These are phyloP conservation scores for Nephrotoma appendiculata DNA, from an alignment of 2,888 invertebrate species.

Conservation along the genomic window DNA sequence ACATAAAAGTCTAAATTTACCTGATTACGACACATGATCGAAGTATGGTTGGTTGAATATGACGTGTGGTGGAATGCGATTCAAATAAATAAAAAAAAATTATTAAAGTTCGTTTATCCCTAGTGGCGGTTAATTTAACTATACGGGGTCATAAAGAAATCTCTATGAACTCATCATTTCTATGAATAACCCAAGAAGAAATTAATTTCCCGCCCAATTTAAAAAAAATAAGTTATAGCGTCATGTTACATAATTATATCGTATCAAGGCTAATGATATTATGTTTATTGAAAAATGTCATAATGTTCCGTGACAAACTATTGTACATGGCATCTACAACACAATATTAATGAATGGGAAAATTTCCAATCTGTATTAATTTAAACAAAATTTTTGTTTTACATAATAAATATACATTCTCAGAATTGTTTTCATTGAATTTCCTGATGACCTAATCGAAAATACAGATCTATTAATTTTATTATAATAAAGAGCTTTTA, in stretches of 20 bases:
- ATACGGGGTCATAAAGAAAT: neutral
- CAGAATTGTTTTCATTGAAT: neutral
- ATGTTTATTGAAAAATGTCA: neutral
- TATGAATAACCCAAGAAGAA: neutral
- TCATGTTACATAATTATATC: neutral
- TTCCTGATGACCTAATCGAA: neutral
- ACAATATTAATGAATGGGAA: neutral
- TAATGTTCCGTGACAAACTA: neutral
- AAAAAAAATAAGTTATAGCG: neutral
- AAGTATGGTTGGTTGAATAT: neutral
- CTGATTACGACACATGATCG: neutral
- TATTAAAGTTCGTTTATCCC: neutral
- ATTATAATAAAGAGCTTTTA: neutral
- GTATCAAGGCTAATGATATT: neutral
- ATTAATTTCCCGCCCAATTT: neutral
- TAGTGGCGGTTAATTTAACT: too few species aligned
- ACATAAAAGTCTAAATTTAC: neutral
- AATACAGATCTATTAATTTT: neutral
- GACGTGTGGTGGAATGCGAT: neutral
- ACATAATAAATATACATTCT: neutral
- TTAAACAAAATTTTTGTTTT: neutral
- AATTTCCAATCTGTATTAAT: neutral
- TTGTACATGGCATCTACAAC: neutral
- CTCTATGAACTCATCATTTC: neutral
- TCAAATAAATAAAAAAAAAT: neutral